Base-by-base conservation (phyloP, 2,113 vertebrate genomes). In the Lates calcarifer region DNA sequence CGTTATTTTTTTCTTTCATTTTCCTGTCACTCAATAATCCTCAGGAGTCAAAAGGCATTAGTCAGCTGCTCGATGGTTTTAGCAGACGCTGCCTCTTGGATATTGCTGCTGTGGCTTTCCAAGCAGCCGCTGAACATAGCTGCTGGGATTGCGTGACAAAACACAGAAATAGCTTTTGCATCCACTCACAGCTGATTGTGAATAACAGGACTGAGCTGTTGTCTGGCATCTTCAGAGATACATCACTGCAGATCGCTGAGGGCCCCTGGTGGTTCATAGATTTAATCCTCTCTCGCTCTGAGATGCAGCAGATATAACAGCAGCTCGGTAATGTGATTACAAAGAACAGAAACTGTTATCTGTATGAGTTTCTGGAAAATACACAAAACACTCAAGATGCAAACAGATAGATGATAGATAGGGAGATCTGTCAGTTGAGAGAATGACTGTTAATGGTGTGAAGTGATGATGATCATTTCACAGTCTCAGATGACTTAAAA, bases 121-220 rank as follows among this genome's bases (percentile, higher is more conserved):
- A 74, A 72, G 55, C 65, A 77, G 81, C 64, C 31, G 4, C 57
- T 61, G 41, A 64, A 62, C 82, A 73, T 58, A 37, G 78, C 84
- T 82, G 81, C 81, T 18, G 60, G 81, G 77, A 49, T 90, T 80
- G 87, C 72, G 83, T 93, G 90, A 88, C 78, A 83, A 67, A 73
- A 80, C 26, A 65, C 88, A 74, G 79, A 77, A 90, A 88, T 83
- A 80, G 81, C 64, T 87, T 43, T 58, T 60, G 82, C 80, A 68
- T 81, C 57, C 10, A 58, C 79, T 83, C 79, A 72, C 74, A 88
- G 84, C 77, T 74, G 84, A 87, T 86, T 41, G 77, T 77, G 78
- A 79, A 70, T 14, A 87, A 85, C 56, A 63, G 58, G 68, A 56
- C 47, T 41, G 71, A 79, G 83, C 69, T 60, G 76, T 31, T 58